Evolutionary conservation across 2,797 vertebrate genomes (phyloP).

Genomic region (Tokudaia tokunoshimensis): DNA sequence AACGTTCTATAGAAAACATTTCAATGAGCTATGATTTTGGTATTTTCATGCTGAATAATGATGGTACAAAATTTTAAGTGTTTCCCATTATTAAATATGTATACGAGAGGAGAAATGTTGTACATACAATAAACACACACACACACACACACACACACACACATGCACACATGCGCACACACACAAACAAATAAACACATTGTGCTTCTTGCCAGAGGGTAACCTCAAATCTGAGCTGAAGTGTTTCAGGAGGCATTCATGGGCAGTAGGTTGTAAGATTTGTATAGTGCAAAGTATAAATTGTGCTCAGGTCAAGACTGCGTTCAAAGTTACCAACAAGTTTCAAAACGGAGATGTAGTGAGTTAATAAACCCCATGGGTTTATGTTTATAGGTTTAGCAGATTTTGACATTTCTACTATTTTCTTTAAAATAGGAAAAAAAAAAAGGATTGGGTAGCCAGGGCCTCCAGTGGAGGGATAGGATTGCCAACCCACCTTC

Average conservation of each 20-base stretch:
- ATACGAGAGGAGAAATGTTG: neutral
- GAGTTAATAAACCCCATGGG: neutral
- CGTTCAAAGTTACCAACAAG: neutral
- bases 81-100: neutral
- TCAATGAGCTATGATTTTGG: neutral
- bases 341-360: neutral
- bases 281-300: neutral
- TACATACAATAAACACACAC: neutral
- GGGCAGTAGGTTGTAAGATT: neutral
- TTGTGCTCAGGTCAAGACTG: neutral
- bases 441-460: neutral
- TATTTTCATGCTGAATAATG: neutral
- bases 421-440: neutral
- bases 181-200: neutral
- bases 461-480: no score
- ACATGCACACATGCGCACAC: neutral
- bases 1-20: neutral
- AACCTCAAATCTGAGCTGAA: neutral
- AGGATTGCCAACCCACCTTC: neutral
- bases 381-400: neutral
- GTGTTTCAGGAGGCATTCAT: neutral
- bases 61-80: neutral
- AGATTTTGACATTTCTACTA: neutral
- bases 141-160: neutral
- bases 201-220: neutral